Evolutionary conservation across 2,888 invertebrate genomes (phyloP).

Genomic region (Fabriciana adippe): DNA sequence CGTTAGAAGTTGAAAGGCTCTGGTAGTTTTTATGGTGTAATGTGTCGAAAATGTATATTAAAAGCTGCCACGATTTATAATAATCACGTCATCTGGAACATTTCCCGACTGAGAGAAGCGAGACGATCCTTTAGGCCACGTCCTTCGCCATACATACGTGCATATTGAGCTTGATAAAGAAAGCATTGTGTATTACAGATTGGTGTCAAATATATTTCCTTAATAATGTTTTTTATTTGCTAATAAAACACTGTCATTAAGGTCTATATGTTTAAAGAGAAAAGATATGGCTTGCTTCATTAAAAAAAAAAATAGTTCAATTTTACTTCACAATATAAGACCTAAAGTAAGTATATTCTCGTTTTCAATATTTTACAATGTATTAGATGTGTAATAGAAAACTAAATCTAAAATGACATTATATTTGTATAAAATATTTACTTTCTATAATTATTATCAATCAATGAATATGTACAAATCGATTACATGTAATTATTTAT

Average conservation of each 20-base stretch:
- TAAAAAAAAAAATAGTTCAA: conserved; percentile 37
- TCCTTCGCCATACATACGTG: background rate
- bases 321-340: conserved; percentile 36
- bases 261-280: conserved; percentile 52
- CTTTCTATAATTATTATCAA: conserved; percentile 75
- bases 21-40: background rate
- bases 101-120: background rate
- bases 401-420: conserved; percentile 74
- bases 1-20: background rate
- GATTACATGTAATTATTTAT: conserved; percentile 77
- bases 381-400: conserved; percentile 64
- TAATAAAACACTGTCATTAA: conserved; percentile 74
- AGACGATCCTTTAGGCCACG: background rate
- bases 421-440: conserved; percentile 79
- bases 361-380: conserved; percentile 61
- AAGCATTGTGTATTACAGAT: conserved; percentile 13
- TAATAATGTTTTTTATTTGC: conserved; percentile 75
- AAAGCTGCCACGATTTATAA: conserved; percentile 10
- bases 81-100: background rate
- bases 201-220: conserved; percentile 56
- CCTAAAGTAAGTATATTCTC: conserved; percentile 46
- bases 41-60: background rate
- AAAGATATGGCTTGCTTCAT: conserved; percentile 36
- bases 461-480: conserved; percentile 78
- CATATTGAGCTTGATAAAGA: conserved; percentile 11